A percentile compares a stretch with the other conserved stretches of the same genome.
Conservation (phyloP, 2,113 vertebrate genomes). For the Ictalurus furcatus region DNA sequence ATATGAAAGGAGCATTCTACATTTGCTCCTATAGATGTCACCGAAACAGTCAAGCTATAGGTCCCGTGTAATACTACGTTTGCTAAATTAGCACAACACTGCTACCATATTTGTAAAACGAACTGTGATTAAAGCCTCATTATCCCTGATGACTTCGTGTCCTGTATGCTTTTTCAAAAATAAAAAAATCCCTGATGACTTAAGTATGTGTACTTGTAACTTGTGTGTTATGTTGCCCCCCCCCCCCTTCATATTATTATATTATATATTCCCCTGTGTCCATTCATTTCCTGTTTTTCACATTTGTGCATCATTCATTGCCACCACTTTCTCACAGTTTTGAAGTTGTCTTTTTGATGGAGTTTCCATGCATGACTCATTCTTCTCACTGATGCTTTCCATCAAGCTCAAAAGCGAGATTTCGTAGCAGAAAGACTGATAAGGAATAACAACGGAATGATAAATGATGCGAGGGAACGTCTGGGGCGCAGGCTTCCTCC, state of each 20-base stretch:
- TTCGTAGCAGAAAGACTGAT: slow-evolving; percentile 37
- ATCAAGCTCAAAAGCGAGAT: slow-evolving; percentile 17
- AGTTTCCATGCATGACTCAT: slow-evolving; percentile 33
- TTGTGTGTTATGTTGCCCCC: neutral
- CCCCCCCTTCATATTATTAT: neutral
- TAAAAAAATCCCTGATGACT: neutral
- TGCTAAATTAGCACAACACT: neutral
- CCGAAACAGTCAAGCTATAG: neutral
- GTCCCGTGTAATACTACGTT: neutral
- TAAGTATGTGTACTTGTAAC: neutral
- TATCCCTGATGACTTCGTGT: neutral
- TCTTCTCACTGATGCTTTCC: slow-evolving; percentile 17
- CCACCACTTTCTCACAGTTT: neutral
- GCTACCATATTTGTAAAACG: neutral
- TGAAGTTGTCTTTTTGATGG: slow-evolving; percentile 13
- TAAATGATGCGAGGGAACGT: slow-evolving; percentile 23
- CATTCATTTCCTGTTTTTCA: neutral
- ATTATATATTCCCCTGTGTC: neutral
- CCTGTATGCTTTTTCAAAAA: too few relatives aligned
- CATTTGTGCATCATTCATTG: neutral
- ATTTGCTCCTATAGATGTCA: neutral
- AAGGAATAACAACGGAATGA: slow-evolving; percentile 7
- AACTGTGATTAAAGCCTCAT: neutral
- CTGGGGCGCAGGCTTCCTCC: neutral
- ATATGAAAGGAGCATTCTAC: neutral